Percentiles rank a stretch among this genome's conserved stretches.
Conservation (phyloP, 2,888 invertebrate genomes). For the Linnaemya vulpina region DNA sequence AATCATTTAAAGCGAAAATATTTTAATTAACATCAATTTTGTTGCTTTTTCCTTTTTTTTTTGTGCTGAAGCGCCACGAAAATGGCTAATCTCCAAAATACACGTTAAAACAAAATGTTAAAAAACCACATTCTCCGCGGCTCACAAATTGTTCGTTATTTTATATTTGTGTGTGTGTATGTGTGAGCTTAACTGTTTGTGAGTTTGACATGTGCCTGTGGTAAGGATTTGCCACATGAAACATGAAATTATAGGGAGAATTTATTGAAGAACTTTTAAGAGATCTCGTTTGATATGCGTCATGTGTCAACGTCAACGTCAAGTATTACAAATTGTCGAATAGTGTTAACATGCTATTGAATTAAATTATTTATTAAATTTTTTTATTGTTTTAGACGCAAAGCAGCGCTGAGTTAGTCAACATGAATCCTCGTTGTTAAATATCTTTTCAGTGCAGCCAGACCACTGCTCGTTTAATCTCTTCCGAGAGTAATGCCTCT, state of each 20-base stretch:
- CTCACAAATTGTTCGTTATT: conserved; percentile 39
- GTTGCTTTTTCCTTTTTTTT: not conserved
- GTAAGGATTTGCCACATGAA: conserved; percentile 7
- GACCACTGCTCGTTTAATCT: too few relatives aligned
- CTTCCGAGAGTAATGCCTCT: too few relatives aligned
- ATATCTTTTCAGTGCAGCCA: too few relatives aligned
- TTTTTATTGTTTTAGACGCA: too few relatives aligned
- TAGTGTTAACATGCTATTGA: not conserved
- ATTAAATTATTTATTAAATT: too few relatives aligned
- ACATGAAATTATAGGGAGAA: not conserved
- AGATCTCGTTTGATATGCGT: not conserved
- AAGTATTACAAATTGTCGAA: not conserved
- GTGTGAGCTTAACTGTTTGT: not conserved
- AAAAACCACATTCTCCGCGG: conserved; percentile 64
- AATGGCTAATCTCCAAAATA: conserved; percentile 52
- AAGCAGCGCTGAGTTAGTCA: too few relatives aligned
- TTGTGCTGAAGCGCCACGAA: not conserved
- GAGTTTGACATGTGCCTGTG: conserved; percentile 22
- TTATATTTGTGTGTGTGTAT: not conserved
- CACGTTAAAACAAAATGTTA: conserved; percentile 60
- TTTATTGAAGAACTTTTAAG: not conserved
- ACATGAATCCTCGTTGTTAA: too few relatives aligned
- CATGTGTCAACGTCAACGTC: not conserved
- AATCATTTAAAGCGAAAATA: conserved; percentile 34
- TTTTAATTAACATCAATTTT: conserved; percentile 63